Evolutionary conservation across 2,888 invertebrate species (phyloP), one percentile per base, ranked within the genome.

Genomic region (Leucania comma): DNA sequence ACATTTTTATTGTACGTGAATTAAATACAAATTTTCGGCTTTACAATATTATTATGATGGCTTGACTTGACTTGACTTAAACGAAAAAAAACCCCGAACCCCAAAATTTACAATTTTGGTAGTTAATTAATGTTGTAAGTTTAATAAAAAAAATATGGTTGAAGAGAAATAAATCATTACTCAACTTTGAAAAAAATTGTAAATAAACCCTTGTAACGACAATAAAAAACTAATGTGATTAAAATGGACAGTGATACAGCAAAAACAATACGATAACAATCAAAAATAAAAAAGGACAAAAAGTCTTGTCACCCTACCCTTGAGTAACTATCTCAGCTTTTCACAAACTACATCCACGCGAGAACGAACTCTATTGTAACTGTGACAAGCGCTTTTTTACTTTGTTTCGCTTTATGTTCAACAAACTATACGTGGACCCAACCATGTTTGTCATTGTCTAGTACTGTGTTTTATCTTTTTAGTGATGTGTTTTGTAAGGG

Each of bases 221-320:
- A 24, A 51, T 51, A 24, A 22, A 50, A 50, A 24, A 51, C 24
- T 14, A 53, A 53, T 32, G 12, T 8, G 5, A 32, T n/a, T 56
- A 29, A 32, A 56, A 32, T 12, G 6, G 2, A n/a, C 29, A 32
- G 14, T n/a, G 2, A 14, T 4, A 12, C 4, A 3, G n/a, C 35
- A 35, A 51, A 35, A 26, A 38, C 1, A 24, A 57, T 4, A 24
- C 48, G 20, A 48, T 26, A n/a, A 32, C 59, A 22, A 32, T 14
- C 14, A 10, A 3, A 8, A 5, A 26, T 3, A 22, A 17, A 29
- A 12, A 17, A 24, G 0, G 24, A 46, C 8, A 17, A 46, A 42
- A 35, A 9, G 2, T 24, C 2, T 75, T 24, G 78, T 81, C 72
- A 72, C 81, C 62, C 78, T 77, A 68, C 29, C 35, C 48, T 29